These are phyloP conservation scores for Cryptocheilus praepositus DNA, from an alignment of 2,888 invertebrate genomes.

Conservation along the genomic window DNA sequence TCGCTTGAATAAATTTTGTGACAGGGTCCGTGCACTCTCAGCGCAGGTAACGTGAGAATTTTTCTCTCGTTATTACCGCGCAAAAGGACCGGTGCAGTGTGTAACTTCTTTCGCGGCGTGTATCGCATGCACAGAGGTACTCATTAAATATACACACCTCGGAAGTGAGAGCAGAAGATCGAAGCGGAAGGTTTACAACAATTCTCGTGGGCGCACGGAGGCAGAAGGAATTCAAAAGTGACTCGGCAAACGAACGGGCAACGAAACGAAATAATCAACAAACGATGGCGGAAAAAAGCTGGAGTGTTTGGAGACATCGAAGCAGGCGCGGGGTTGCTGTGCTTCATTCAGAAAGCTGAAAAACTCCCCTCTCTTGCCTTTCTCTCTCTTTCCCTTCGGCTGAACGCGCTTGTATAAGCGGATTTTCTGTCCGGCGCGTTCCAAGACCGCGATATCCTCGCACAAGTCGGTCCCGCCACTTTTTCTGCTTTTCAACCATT, in stretches of 20 bases:
- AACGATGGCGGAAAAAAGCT: conserved; percentile 36
- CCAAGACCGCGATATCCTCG: conserved; percentile 32
- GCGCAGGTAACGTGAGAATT: no score
- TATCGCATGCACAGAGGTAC: no score
- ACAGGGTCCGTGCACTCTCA: no score
- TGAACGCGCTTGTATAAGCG: conserved; percentile 37
- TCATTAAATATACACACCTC: no score
- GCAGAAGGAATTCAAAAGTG: background rate
- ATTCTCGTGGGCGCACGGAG: no score
- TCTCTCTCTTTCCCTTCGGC: background rate
- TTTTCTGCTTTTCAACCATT: background rate
- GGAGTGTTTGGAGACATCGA: conserved; percentile 43
- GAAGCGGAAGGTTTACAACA: no score
- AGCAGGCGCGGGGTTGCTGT: conserved; percentile 35
- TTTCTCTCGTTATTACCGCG: no score
- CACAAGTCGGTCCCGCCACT: conserved; percentile 14
- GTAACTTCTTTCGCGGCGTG: no score
- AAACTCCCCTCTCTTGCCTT: conserved; percentile 21
- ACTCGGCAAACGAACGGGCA: background rate
- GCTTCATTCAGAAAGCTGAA: conserved; percentile 44
- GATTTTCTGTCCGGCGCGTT: conserved; percentile 43
- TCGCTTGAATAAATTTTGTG: no score
- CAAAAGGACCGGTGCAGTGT: no score
- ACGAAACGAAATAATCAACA: conserved; percentile 33
- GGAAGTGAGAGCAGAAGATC: no score